These are phyloP conservation scores for Aurelia sp. DNA, from an alignment of 30 jellyfish, hydroid and myxozoan genomes.

Conservation along the genomic window DNA sequence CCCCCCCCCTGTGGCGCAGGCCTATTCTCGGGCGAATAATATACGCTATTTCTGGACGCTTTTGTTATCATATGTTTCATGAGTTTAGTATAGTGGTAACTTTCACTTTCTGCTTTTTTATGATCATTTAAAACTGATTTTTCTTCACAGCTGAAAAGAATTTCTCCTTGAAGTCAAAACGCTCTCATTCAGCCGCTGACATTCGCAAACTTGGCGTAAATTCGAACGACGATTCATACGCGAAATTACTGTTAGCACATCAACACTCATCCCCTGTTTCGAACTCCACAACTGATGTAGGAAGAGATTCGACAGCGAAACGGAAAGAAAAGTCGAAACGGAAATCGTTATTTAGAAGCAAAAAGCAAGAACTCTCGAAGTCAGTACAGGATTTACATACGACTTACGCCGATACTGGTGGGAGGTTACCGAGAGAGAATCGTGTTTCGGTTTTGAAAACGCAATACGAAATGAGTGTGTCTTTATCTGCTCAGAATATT, in stretches of 20 bases:
- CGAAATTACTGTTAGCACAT: background rate
- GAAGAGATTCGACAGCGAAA: background rate
- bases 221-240: slow-evolving; percentile 9
- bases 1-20: too few species aligned
- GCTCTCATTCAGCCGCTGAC: slow-evolving; percentile 46
- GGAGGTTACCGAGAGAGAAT: slow-evolving; percentile 11
- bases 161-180: slow-evolving; percentile 24
- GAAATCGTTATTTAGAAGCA: slow-evolving; percentile 10
- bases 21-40: too few species aligned
- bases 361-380: slow-evolving; percentile 1
- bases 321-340: background rate
- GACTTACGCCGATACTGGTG: background rate
- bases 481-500: slow-evolving; percentile 10
- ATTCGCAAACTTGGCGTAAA: slow-evolving; percentile 26
- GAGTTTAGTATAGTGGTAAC: too few species aligned
- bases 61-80: too few species aligned
- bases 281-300: background rate
- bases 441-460: slow-evolving; percentile 20
- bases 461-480: background rate
- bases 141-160: background rate
- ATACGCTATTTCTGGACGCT: too few species aligned
- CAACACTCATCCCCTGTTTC: background rate
- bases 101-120: too few species aligned
- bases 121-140: too few species aligned
- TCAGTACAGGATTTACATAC: slow-evolving; percentile 1